Conservation (phyloP, 35 echinoderm and acorn worm species). For the Ophioderma brevispina region DNA sequence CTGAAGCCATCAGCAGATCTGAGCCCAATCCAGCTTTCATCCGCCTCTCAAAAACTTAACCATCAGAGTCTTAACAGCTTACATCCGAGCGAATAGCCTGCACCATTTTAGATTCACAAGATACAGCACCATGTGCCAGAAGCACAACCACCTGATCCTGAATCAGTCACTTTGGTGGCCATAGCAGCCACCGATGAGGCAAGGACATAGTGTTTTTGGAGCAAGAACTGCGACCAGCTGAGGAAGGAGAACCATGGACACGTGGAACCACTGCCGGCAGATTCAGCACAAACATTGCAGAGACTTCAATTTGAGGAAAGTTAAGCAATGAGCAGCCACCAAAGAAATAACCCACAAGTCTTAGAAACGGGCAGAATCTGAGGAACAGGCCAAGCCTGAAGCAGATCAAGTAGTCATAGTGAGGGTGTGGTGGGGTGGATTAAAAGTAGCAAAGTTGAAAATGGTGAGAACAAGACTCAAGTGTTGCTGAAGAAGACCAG, state of each 20-base stretch:
- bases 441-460: no score
- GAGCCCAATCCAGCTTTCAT: no score
- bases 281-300: neutral
- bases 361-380: no score
- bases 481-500: no score
- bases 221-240: neutral
- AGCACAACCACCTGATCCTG: neutral
- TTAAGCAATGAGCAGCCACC: neutral
- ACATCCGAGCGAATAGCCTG: neutral
- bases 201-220: neutral
- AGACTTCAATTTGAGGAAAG: neutral
- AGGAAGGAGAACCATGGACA: neutral
- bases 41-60: no score
- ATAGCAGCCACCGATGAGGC: neutral
- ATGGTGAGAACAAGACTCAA: no score
- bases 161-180: neutral
- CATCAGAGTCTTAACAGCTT: no score
- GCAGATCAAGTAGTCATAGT: no score
- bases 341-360: no score
- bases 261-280: neutral
- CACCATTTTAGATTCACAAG: neutral
- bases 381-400: no score
- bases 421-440: no score
- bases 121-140: neutral
- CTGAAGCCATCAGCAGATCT: no score